A percentile compares a stretch with the other conserved stretches of the same genome.
Evolutionary conservation across 2,113 vertebrate species (phyloP).

Genomic region (Oncorhynchus nerka): DNA sequence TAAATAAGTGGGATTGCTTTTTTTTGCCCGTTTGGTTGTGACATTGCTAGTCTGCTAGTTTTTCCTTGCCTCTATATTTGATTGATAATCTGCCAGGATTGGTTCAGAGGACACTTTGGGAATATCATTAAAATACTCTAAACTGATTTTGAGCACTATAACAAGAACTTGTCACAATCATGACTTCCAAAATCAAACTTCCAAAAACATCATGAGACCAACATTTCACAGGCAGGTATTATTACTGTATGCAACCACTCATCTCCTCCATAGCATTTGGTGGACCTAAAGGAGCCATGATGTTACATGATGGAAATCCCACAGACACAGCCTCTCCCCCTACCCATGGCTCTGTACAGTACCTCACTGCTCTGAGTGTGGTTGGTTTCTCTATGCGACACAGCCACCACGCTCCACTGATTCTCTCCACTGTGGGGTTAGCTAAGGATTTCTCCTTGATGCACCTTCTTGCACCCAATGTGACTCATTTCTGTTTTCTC

Average conservation of each 20-base stretch:
- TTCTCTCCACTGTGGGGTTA: neutral
- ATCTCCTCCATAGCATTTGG: neutral
- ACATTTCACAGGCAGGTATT: neutral
- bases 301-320: neutral
- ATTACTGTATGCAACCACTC: neutral
- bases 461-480: neutral
- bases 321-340: neutral
- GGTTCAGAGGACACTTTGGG: too few relatives aligned
- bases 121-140: neutral
- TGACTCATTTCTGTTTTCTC: conserved; percentile 19
- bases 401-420: neutral
- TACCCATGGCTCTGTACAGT: neutral
- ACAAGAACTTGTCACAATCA: neutral
- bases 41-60: too few relatives aligned
- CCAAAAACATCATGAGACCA: neutral
- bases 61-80: too few relatives aligned
- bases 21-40: too few relatives aligned
- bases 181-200: neutral
- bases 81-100: too few relatives aligned
- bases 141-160: neutral
- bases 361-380: neutral
- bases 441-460: neutral
- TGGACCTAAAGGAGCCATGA: neutral
- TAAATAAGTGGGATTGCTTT: too few relatives aligned
- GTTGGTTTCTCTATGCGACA: neutral